A percentile compares a stretch with the other conserved stretches of the same genome.
Evolutionary conservation across 53 echinoderm and acorn worm genomes (phyloP).

Genomic region (Glandiceps talaboti): DNA sequence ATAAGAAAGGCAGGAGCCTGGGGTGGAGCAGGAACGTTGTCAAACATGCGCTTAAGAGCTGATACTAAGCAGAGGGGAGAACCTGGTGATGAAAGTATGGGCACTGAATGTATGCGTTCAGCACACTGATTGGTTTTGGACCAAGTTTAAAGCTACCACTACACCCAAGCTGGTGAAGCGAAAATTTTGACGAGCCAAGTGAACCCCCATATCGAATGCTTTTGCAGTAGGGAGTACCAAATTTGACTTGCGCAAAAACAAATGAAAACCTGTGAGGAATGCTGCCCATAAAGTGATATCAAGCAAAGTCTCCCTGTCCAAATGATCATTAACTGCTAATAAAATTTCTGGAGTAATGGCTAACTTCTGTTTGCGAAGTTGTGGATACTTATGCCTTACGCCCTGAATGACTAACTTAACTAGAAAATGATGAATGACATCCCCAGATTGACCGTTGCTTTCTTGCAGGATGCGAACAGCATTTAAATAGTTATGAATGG

Average conservation of each 20-base stretch:
- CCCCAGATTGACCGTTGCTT: background rate
- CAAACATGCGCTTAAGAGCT: background rate
- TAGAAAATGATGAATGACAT: background rate
- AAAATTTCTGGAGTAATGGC: background rate
- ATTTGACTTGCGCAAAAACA: background rate
- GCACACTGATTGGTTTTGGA: background rate
- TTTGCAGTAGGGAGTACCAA: background rate
- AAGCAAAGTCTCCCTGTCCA: background rate
- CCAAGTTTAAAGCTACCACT: background rate
- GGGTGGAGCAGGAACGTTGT: background rate
- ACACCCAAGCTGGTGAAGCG: background rate
- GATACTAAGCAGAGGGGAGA: background rate
- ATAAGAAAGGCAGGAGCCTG: background rate
- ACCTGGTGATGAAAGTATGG: background rate
- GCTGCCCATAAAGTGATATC: background rate
- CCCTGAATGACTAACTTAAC: background rate
- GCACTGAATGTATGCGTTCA: background rate
- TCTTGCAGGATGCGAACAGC: background rate
- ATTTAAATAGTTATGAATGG: background rate
- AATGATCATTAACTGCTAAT: background rate
- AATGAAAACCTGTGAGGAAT: background rate
- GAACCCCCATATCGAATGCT: background rate
- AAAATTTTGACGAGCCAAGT: background rate
- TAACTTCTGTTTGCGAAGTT: background rate
- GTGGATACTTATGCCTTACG: background rate